Evolutionary conservation across 2,113 vertebrate species (phyloP).

Genomic region (Xyrauchen texanus): DNA sequence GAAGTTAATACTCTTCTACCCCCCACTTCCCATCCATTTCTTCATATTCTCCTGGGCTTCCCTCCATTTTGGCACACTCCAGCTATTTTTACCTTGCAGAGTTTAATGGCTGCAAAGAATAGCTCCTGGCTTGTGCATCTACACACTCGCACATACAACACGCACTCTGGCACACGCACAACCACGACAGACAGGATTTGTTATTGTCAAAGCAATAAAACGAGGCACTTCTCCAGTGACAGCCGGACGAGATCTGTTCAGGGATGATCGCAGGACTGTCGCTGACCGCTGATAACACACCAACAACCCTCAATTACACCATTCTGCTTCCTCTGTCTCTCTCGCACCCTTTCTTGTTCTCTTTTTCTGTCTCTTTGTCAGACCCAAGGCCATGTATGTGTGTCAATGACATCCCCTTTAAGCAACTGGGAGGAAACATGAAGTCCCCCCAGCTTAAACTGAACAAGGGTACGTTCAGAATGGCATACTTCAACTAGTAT

Average conservation of each 20-base stretch:
- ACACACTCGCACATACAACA: neutral
- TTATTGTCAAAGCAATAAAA: conserved; percentile 59
- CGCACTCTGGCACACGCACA: too few species aligned
- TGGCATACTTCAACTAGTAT: too few species aligned
- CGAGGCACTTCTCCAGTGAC: conserved; percentile 43
- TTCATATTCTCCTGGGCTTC: conserved; percentile 52
- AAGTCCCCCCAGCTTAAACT: too few species aligned
- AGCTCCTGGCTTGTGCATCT: neutral
- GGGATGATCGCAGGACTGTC: conserved; percentile 52
- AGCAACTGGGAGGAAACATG: too few species aligned
- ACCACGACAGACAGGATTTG: conserved; percentile 25
- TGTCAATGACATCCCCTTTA: conserved; percentile 23
- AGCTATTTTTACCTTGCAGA: conserved; percentile 48
- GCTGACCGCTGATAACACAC: conserved; percentile 61
- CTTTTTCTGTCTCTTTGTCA: conserved; percentile 14
- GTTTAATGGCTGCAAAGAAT: conserved; percentile 48
- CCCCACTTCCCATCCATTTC: conserved; percentile 7
- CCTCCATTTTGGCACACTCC: conserved; percentile 29
- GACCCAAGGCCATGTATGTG: conserved; percentile 15
- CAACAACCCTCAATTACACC: conserved; percentile 61
- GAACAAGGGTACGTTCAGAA: too few species aligned
- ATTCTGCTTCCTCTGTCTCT: conserved; percentile 40
- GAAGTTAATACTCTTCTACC: conserved; percentile 3
- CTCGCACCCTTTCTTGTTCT: conserved; percentile 6
- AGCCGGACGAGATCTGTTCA: conserved; percentile 34